Evolutionary conservation across 1,140 invertebrate species (phyloP), one percentile per base, ranked within the genome.

Genomic region (Drosophila kanapiae): DNA sequence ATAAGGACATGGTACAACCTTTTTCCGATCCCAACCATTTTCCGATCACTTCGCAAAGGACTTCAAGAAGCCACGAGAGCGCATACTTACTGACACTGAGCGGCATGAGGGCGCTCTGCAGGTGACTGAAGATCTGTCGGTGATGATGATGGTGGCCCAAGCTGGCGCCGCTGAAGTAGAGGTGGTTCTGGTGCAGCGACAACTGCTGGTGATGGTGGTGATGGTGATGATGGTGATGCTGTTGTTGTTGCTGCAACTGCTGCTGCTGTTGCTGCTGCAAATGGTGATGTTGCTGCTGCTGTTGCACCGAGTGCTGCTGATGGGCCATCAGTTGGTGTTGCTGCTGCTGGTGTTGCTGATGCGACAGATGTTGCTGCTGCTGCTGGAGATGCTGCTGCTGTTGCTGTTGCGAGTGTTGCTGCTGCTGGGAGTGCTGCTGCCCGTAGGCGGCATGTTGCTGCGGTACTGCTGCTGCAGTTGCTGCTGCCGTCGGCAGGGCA

Each of bases 61-160:
- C 49, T 40, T 48, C 38, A n/a, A 10, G 18, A 29, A 37, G 29
- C 49, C 54, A 53, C 40, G 2, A n/a, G 38, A 29, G 29, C 43
- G 70, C 64, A 91, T 92, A 92, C 91, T 92, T 92, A 92, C 91
- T 92, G 64, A 92, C 86, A 75, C 86, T 91, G 64, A 92, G 79
- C 65, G 91, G 91, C 86, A 92, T 82, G 18, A 92, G 76, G 14
- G 91, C 91, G 63, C 88, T 92, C 60, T 92, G 91, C 80, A 92
- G 64, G 38, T 92, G 91, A 47, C 91, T 92, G 78, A 92, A 92
- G 67, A 92, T 85, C 81, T 92, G 91, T 33, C 91, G 82, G 69
- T 92, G 91, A 61, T 91, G 87, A 43, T 92, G 91, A 53, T 91
- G 90, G 35, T 85, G 84, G 23, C 82, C 86, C 58, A 91, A 57